These are phyloP conservation scores for Bothrops jararaca DNA, from an alignment of 2,113 vertebrate species.

Conservation along the genomic window DNA sequence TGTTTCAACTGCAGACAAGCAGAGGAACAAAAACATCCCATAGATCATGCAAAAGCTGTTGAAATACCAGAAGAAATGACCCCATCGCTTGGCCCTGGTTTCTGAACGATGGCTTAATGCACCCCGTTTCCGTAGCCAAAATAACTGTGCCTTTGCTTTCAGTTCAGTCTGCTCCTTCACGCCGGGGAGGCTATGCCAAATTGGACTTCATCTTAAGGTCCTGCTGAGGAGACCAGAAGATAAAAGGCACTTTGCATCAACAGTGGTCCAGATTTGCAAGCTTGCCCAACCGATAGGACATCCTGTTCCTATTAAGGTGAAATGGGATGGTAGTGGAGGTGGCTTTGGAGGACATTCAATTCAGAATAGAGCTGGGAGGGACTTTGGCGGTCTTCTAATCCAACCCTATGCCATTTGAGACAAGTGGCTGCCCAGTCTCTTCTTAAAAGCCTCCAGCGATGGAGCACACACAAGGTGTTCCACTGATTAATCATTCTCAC, in stretches of 20 bases:
- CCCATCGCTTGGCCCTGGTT: constrained; percentile 67
- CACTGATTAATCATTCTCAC: too few relatives aligned
- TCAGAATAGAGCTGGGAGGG: not conserved
- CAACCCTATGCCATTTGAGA: not conserved
- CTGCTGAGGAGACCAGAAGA: accelerated
- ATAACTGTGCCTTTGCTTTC: constrained; percentile 48
- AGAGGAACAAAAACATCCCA: constrained; percentile 69
- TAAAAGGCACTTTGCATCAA: accelerated
- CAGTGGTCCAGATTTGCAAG: not conserved
- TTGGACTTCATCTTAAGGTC: not conserved
- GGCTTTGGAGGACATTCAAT: not conserved
- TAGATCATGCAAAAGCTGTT: constrained; percentile 67
- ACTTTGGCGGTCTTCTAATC: not conserved
- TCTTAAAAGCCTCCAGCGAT: too few relatives aligned
- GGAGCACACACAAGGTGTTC: too few relatives aligned
- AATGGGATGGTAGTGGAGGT: not conserved
- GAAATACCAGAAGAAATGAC: constrained; percentile 70
- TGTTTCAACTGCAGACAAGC: constrained; percentile 53
- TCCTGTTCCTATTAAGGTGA: not conserved
- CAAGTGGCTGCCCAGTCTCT: not conserved
- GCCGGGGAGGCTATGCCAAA: accelerated
- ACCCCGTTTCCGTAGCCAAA: constrained; percentile 43
- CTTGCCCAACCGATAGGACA: accelerated
- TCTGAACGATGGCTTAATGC: constrained; percentile 46
- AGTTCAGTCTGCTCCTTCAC: not conserved